Percentiles rank a stretch among this genome's conserved stretches.
phyloP scores from a whole-genome alignment of 2,113 vertebrate species.

The Mugil cephalus region DNA sequence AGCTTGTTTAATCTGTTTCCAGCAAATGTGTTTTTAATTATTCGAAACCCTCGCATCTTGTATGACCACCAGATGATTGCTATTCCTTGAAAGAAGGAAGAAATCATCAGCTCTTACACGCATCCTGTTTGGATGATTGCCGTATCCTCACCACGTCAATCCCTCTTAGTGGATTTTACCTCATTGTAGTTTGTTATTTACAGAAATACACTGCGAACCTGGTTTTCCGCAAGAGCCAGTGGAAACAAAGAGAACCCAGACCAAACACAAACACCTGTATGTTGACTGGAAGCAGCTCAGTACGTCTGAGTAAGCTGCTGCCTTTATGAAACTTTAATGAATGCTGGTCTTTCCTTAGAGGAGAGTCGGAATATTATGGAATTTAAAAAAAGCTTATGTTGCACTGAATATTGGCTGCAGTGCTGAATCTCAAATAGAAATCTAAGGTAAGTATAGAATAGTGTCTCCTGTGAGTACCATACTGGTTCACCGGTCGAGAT shows the following conservation, averaged over 20 bases:
- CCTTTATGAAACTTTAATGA: conserved; percentile 39
- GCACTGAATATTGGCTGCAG: neutral
- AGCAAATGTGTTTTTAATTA: conserved; percentile 41
- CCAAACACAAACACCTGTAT: neutral
- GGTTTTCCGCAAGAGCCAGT: neutral
- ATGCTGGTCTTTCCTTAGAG: neutral
- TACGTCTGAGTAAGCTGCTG: conserved; percentile 15
- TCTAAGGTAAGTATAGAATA: neutral
- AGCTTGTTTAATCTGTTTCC: conserved; percentile 50
- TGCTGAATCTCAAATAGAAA: conserved; percentile 5
- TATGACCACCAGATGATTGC: neutral
- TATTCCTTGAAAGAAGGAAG: neutral
- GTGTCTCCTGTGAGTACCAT: neutral
- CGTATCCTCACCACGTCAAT: neutral
- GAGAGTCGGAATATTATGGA: conserved; percentile 1
- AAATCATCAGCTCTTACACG: conserved; percentile 6
- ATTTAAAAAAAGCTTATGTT: neutral
- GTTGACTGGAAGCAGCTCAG: conserved; percentile 21
- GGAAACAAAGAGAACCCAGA: conserved; percentile 3
- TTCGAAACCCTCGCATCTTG: conserved; percentile 5
- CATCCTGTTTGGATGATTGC: conserved; percentile 3
- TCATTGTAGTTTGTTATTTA: conserved; percentile 6
- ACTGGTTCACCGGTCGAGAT: neutral
- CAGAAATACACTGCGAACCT: neutral
- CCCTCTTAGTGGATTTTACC: neutral